These are phyloP conservation scores for Gymnorhina tibicen DNA, from an alignment of 2,113 vertebrate species.

Conservation along the genomic window DNA sequence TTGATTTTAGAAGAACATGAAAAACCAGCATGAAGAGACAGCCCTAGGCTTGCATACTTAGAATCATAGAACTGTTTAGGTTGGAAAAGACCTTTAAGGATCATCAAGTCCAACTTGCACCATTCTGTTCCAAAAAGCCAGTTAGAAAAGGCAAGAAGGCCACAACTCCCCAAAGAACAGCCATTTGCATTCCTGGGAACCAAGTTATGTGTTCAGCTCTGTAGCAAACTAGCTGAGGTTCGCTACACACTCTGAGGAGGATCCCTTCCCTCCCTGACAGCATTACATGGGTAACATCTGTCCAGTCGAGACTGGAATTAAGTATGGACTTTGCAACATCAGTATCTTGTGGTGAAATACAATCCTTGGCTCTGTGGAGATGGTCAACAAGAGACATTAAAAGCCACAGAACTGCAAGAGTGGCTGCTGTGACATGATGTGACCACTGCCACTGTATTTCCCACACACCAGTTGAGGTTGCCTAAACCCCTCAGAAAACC, in stretches of 20 bases:
- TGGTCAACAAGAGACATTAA: neutral
- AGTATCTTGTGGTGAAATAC: neutral
- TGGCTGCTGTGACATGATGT: neutral
- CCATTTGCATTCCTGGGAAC: neutral
- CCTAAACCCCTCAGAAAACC: neutral
- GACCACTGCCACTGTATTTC: neutral
- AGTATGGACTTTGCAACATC: neutral
- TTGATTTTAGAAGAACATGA: neutral
- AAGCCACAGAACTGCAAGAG: neutral
- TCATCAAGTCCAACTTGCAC: neutral
- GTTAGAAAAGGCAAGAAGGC: neutral
- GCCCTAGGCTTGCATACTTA: neutral
- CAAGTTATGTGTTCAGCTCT: neutral
- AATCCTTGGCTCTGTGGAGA: neutral
- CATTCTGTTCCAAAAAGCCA: neutral
- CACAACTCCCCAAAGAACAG: neutral
- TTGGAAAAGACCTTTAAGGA: neutral
- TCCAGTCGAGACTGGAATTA: neutral
- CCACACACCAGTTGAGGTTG: neutral
- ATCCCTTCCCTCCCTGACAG: neutral
- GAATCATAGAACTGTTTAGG: neutral
- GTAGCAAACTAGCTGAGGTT: neutral
- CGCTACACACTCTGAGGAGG: neutral
- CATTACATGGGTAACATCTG: rapidly evolving
- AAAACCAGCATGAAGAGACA: neutral